phyloP scores from a whole-genome alignment of 2,888 invertebrate species.

The Lycocerus yunnanus region DNA sequence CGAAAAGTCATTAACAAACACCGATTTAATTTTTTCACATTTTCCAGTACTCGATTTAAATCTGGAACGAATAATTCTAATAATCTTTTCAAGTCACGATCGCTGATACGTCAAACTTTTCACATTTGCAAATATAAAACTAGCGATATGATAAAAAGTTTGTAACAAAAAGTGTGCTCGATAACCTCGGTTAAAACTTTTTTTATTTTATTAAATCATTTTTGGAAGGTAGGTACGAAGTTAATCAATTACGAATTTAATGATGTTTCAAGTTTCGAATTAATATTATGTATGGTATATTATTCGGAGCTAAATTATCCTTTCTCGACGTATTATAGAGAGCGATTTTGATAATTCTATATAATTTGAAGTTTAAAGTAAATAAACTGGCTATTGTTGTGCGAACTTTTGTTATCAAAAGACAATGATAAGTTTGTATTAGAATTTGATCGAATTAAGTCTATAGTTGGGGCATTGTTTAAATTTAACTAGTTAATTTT shows the following conservation, averaged over 20 bases:
- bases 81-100: constrained; percentile 40
- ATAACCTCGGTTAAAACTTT: neutral
- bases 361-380: constrained; percentile 17
- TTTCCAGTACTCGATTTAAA: neutral
- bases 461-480: constrained; percentile 21
- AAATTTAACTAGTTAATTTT: constrained; percentile 26
- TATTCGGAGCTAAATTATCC: neutral
- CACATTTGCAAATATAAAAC: constrained; percentile 44
- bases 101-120: constrained; percentile 39
- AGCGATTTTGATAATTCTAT: neutral
- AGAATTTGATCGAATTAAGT: constrained; percentile 20
- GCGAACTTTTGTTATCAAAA: constrained; percentile 12
- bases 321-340: neutral
- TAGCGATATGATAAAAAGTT: constrained; percentile 40
- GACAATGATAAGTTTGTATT: constrained; percentile 28
- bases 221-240: neutral
- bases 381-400: constrained; percentile 13
- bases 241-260: neutral
- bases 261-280: neutral
- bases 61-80: constrained; percentile 16
- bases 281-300: neutral
- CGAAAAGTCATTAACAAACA: neutral
- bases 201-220: neutral
- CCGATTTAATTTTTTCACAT: neutral
- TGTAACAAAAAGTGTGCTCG: constrained; percentile 26